These are phyloP conservation scores for Calypte anna DNA, from an alignment of 2,113 vertebrate genomes.

Conservation along the genomic window DNA sequence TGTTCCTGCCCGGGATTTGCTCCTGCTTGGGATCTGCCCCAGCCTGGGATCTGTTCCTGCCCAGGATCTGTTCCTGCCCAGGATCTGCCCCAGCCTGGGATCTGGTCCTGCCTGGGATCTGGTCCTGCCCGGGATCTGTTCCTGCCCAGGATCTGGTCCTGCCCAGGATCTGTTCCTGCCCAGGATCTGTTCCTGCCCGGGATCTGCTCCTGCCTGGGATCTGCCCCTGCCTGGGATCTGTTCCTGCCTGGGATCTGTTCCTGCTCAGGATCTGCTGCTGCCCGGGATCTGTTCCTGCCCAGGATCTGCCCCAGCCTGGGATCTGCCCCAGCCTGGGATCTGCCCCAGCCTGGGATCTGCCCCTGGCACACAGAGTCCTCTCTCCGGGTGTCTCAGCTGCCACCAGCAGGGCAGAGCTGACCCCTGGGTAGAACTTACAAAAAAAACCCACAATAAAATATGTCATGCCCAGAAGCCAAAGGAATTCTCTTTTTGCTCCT, in stretches of 20 bases:
- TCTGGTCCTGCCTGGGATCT: neutral
- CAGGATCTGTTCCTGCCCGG: neutral
- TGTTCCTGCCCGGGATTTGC: too few relatives aligned
- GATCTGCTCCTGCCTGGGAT: neutral
- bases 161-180: too few relatives aligned
- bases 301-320: too few relatives aligned
- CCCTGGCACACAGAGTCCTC: neutral
- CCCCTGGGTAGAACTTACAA: neutral
- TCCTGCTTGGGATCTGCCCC: neutral
- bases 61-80: neutral
- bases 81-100: neutral
- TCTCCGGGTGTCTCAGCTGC: too few relatives aligned
- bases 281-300: neutral
- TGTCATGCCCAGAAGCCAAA: neutral
- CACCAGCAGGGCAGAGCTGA: neutral
- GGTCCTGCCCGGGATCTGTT: too few relatives aligned
- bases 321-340: neutral
- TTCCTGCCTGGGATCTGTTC: neutral
- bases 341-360: too few relatives aligned
- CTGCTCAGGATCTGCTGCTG: neutral
- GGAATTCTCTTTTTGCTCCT: neutral
- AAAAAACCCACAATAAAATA: rapidly evolving
- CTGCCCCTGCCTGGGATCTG: neutral
- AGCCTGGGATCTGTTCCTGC: too few relatives aligned
- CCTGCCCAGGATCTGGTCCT: neutral